Conservation (phyloP, 2,888 invertebrate species). For the Eupithecia tripunctaria region DNA sequence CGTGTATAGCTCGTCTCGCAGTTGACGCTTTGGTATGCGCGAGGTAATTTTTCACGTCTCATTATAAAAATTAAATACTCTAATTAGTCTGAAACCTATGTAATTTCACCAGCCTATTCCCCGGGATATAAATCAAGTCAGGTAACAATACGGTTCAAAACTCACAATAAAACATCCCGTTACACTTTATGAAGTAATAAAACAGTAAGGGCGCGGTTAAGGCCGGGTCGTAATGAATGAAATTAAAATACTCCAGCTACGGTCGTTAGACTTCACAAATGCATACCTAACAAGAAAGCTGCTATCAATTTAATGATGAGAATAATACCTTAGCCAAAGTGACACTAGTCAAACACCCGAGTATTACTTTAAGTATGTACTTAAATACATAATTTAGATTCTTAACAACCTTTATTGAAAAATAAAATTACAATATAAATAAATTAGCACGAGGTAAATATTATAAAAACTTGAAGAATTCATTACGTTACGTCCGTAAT, state of each 20-base stretch:
- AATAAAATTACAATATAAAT: too few species aligned
- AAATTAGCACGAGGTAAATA: too few species aligned
- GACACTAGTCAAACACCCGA: neutral
- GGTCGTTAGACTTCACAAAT: slow-evolving; percentile 33
- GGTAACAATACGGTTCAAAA: slow-evolving; percentile 39
- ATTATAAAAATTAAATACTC: slow-evolving; percentile 10
- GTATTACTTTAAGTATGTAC: too few species aligned
- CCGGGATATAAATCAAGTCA: slow-evolving; percentile 34
- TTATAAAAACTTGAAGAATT: too few species aligned
- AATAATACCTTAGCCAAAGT: slow-evolving; percentile 18
- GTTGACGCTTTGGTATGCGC: neutral
- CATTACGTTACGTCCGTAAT: too few species aligned
- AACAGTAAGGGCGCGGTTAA: slow-evolving; percentile 36
- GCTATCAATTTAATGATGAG: slow-evolving; percentile 25
- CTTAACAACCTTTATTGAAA: too few species aligned
- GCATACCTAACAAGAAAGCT: slow-evolving; percentile 29
- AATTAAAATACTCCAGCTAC: slow-evolving; percentile 36
- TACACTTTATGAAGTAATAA: slow-evolving; percentile 40
- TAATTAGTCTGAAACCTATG: slow-evolving; percentile 10
- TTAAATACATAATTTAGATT: too few species aligned
- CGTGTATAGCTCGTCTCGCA: neutral
- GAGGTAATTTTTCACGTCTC: neutral
- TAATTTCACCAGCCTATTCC: slow-evolving; percentile 11
- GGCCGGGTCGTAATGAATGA: slow-evolving; percentile 38
- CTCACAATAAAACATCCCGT: slow-evolving; percentile 39